Conservation (phyloP, 2,888 invertebrate species). For the Ernsta delagoae region DNA sequence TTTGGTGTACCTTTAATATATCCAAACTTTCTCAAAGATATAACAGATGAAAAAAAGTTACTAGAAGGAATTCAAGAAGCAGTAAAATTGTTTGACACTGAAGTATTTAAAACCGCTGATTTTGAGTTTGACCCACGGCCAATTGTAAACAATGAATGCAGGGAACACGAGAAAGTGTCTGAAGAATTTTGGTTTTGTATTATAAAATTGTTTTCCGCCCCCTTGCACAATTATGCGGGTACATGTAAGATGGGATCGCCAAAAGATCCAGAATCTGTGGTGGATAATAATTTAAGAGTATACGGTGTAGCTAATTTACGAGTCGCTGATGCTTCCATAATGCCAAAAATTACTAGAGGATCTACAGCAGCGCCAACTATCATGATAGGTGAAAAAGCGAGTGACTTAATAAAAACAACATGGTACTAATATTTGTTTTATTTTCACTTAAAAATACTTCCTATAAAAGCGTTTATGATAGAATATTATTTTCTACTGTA, state of each 20-base stretch:
- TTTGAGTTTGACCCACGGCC: slow-evolving; percentile 72
- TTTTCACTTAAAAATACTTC: slow-evolving; percentile 18
- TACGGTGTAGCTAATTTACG: slow-evolving; percentile 70
- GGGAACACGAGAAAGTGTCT: slow-evolving; percentile 67
- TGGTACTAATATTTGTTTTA: slow-evolving; percentile 64
- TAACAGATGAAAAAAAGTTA: slow-evolving; percentile 67
- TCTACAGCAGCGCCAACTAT: slow-evolving; percentile 76
- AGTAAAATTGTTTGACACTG: slow-evolving; percentile 75
- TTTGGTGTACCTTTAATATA: slow-evolving; percentile 74
- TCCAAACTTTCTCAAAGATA: slow-evolving; percentile 73
- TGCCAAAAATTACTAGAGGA: slow-evolving; percentile 76
- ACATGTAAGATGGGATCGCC: slow-evolving; percentile 78
- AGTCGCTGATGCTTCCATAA: slow-evolving; percentile 74
- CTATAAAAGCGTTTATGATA: background rate
- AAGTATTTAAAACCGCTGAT: slow-evolving; percentile 69
- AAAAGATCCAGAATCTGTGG: slow-evolving; percentile 71
- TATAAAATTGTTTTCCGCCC: slow-evolving; percentile 75
- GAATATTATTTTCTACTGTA: slow-evolving; percentile 53
- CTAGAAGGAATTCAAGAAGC: slow-evolving; percentile 73
- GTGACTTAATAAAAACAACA: slow-evolving; percentile 76
- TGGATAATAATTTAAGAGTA: slow-evolving; percentile 66
- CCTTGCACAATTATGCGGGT: slow-evolving; percentile 75
- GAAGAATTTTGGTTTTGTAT: slow-evolving; percentile 77
- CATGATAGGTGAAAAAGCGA: slow-evolving; percentile 81
- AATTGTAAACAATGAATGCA: slow-evolving; percentile 73